Base-by-base conservation (phyloP, 1,140 invertebrate genomes). In the Trachymyrmex cornetzi region DNA sequence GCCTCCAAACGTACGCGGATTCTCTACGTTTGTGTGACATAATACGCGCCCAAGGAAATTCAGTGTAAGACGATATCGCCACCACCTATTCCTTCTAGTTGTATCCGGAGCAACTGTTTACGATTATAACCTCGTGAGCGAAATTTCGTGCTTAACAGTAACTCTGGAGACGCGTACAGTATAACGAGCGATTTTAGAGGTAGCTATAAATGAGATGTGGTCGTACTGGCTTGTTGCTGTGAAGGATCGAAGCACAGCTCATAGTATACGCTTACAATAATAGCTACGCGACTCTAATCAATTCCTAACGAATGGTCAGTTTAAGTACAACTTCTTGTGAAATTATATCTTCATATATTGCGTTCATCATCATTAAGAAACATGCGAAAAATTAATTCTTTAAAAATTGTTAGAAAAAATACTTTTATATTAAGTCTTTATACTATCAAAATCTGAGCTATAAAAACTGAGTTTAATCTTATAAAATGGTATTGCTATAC, bases 121-220 rank as follows among this genome's bases (percentile, higher is more conserved):
- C 90, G 88, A 89, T 91, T 92, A 90, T 89, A 92, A 87, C 89
- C 77, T 22, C 16, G 30, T 53, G 24, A 81, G 69, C 67, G 72
- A 90, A 69, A 91, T 92, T 91, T 91, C 85, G 24, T 59, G 69
- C n/a, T 92, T 89, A 89, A 89, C 89, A 82, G 50, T 69, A 71
- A 38, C 14, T 69, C 79, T 69, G 44, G 30, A 24, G 50, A 85
- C 48, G 30, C 22, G 30, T 53, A 82, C 53, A 12, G 44, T 11
- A 48, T 85, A 81, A 90, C 69, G 59, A 67, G 82, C 67, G 86
- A 87, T 90, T 38, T 80, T 71, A 53, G 27, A 63, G 53, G 30
- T 44, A 48, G 55, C 27, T 89, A 48, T 87, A 90, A 87, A 87
- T 87, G 85, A 90, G 61, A 85, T 85, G 81, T 24, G 50, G 74